phyloP scores from a whole-genome alignment of 2,113 vertebrate genomes.

The Shinisaurus crocodilurus region DNA sequence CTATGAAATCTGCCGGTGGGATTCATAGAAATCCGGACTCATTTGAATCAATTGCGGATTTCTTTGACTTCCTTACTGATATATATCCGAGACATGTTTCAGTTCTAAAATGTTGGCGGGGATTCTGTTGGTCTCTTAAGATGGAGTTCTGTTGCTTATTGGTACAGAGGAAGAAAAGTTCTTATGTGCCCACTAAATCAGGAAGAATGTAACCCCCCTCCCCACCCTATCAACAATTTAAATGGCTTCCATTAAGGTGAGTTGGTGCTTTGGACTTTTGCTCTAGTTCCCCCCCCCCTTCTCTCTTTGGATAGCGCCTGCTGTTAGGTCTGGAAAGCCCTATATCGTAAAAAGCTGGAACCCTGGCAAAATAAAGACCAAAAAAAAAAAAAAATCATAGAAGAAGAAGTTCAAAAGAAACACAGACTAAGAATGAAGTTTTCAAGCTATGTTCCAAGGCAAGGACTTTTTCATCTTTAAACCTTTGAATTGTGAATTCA shows the following conservation, averaged over 20 bases:
- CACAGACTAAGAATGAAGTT: conserved; percentile 80
- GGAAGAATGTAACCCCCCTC: conserved; percentile 5
- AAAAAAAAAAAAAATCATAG: conserved; percentile 68
- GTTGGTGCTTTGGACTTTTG: conserved; percentile 53
- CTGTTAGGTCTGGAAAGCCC: conserved; percentile 72
- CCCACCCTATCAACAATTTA: conserved; percentile 58
- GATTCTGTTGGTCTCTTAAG: neutral
- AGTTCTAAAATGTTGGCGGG: neutral
- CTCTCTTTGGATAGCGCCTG: conserved; percentile 60
- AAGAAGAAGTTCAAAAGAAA: conserved; percentile 83
- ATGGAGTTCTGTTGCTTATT: neutral
- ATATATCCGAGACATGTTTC: neutral
- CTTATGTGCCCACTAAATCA: conserved; percentile 28
- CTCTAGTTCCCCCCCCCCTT: conserved; percentile 52
- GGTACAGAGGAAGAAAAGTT: neutral
- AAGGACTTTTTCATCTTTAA: conserved; percentile 81
- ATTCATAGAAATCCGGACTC: too few relatives aligned
- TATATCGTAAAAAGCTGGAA: conserved; percentile 69
- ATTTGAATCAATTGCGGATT: too few relatives aligned
- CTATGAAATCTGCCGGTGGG: too few relatives aligned
- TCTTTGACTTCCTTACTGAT: neutral
- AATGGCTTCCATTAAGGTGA: conserved; percentile 65
- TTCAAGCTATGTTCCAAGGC: conserved; percentile 80
- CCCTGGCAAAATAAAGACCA: conserved; percentile 76
- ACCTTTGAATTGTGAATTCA: conserved; percentile 83